Percentiles rank a stretch among this genome's conserved stretches.
These are phyloP conservation scores for Turdus rufiventris DNA, from an alignment of 2,113 vertebrate species.

Conservation along the genomic window DNA sequence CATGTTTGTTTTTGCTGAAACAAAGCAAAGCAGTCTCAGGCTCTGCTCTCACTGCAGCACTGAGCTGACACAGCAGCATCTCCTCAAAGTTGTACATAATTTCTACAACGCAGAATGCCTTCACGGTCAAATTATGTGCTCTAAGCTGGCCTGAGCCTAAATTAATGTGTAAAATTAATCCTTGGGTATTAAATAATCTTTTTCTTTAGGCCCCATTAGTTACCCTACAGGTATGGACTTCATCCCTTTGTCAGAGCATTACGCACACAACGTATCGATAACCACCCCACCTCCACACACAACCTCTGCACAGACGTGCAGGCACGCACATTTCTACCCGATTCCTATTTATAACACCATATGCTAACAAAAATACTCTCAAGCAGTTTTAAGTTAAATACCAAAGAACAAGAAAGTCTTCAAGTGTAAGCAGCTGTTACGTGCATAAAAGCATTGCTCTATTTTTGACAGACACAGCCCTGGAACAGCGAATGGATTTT, in stretches of 20 bases:
- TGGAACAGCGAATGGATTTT: background rate
- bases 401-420: slow-evolving; percentile 47
- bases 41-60: background rate
- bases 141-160: background rate
- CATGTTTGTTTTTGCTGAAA: background rate
- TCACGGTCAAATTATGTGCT: background rate
- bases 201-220: background rate
- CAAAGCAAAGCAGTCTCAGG: background rate
- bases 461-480: background rate
- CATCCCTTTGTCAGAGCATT: background rate
- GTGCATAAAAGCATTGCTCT: slow-evolving; percentile 27
- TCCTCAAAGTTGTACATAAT: background rate
- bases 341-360: background rate
- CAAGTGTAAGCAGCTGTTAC: slow-evolving; percentile 35
- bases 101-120: background rate
- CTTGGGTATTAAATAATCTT: background rate
- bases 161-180: background rate
- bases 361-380: background rate
- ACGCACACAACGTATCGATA: fast-evolving
- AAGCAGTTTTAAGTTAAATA: slow-evolving; percentile 33
- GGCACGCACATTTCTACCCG: fast-evolving
- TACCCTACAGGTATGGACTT: background rate
- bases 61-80: background rate
- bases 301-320: background rate
- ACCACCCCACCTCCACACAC: background rate